Conservation (phyloP, 2,113 vertebrate species). For the Reinhardtius hippoglossoides region DNA sequence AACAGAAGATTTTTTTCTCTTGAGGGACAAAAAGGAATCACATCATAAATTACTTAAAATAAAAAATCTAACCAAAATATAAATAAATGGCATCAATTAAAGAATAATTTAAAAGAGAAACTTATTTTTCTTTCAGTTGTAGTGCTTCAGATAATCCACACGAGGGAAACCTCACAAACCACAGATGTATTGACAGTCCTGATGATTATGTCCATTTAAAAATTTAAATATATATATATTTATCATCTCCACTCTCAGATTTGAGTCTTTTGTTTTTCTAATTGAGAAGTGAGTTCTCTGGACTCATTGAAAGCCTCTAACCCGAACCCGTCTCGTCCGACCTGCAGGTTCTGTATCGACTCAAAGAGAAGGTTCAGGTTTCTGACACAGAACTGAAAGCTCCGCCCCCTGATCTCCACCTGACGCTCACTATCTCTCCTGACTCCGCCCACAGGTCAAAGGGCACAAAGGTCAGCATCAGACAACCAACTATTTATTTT, state of each 20-base stretch:
- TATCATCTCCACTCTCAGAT: too few relatives aligned
- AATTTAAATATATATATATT: too few relatives aligned
- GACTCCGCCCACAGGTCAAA: constrained; percentile 74
- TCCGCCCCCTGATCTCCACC: constrained; percentile 84
- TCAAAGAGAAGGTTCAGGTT: constrained; percentile 91
- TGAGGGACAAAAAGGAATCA: too few relatives aligned
- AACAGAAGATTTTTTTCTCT: too few relatives aligned
- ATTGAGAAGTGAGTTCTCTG: neutral
- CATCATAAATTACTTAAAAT: neutral
- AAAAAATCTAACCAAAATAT: neutral
- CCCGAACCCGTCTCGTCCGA: neutral
- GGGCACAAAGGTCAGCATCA: constrained; percentile 65
- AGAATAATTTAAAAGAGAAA: neutral
- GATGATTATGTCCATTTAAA: too few relatives aligned
- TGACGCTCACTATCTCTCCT: constrained; percentile 80
- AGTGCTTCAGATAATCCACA: constrained; percentile 31
- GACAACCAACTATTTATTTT: fast-evolving
- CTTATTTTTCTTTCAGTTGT: neutral
- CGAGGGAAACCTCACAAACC: constrained; percentile 11
- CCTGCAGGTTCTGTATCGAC: constrained; percentile 90
- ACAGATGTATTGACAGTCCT: too few relatives aligned
- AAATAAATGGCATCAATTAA: neutral
- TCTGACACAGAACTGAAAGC: constrained; percentile 90
- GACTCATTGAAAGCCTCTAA: too few relatives aligned
- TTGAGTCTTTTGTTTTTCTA: too few relatives aligned